Conservation (phyloP, 2,888 invertebrate genomes). For the Ariolimax columbianus region DNA sequence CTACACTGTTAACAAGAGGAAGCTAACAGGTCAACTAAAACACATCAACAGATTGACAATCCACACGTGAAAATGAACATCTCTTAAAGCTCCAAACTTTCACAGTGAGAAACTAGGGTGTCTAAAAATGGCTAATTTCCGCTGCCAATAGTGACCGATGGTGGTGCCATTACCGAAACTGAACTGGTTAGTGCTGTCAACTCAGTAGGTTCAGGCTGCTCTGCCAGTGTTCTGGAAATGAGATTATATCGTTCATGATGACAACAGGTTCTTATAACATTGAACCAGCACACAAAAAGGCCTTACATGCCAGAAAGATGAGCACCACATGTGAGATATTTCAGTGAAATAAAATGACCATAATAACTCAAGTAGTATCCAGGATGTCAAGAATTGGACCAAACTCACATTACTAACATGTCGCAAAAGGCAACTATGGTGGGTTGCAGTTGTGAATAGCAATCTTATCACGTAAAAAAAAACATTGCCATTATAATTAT, state of each 20-base stretch:
- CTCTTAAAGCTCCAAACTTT: background rate
- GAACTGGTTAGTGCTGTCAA: background rate
- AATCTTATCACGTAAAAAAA: too few species aligned
- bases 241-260: background rate
- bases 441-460: too few species aligned
- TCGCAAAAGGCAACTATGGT: too few species aligned
- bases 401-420: too few species aligned
- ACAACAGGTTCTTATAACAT: background rate
- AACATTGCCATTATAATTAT: too few species aligned
- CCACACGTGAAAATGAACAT: background rate
- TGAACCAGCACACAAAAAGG: too few species aligned
- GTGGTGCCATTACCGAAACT: background rate
- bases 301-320: too few species aligned
- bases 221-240: conserved; percentile 30
- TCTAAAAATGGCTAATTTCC: conserved; percentile 4
- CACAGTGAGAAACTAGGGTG: background rate
- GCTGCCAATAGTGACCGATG: conserved; percentile 35
- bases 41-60: background rate
- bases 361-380: too few species aligned
- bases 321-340: too few species aligned
- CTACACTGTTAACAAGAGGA: background rate
- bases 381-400: too few species aligned
- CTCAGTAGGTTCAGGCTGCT: background rate
- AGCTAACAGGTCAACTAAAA: background rate
- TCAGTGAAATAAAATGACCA: too few species aligned